Conservation (phyloP, 64 coral and sea anemone species). For the Montipora capricornis region DNA sequence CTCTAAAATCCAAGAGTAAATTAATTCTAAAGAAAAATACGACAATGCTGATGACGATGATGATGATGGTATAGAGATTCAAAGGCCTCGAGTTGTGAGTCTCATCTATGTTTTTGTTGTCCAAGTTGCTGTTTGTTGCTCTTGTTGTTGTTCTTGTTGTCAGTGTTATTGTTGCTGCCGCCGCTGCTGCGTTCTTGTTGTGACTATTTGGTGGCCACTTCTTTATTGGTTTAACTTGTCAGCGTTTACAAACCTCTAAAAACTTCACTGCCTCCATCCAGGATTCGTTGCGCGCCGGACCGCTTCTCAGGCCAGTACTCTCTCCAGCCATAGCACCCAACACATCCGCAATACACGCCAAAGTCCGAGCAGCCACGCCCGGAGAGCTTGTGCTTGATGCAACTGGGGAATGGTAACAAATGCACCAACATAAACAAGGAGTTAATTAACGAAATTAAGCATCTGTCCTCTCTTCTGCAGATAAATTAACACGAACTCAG, state of each 20-base stretch:
- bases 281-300: slow-evolving; percentile 81
- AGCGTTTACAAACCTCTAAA: slow-evolving; percentile 72
- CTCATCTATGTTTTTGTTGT: no score
- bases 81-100: no score
- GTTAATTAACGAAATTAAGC: neutral
- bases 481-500: no score
- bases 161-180: no score
- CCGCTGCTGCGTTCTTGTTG: no score
- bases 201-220: no score
- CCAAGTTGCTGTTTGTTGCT: no score
- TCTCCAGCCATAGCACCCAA: slow-evolving; percentile 96
- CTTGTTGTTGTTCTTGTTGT: no score
- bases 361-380: slow-evolving; percentile 84
- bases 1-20: no score
- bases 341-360: slow-evolving; percentile 96
- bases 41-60: no score
- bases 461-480: neutral
- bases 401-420: slow-evolving; percentile 54
- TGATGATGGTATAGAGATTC: no score
- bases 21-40: no score
- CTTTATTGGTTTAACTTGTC: neutral
- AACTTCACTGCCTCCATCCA: slow-evolving; percentile 88
- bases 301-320: slow-evolving; percentile 90
- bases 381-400: slow-evolving; percentile 69
- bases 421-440: neutral